These are phyloP conservation scores for Drosophila setifemur DNA, from an alignment of 1,140 invertebrate species.

Conservation along the genomic window DNA sequence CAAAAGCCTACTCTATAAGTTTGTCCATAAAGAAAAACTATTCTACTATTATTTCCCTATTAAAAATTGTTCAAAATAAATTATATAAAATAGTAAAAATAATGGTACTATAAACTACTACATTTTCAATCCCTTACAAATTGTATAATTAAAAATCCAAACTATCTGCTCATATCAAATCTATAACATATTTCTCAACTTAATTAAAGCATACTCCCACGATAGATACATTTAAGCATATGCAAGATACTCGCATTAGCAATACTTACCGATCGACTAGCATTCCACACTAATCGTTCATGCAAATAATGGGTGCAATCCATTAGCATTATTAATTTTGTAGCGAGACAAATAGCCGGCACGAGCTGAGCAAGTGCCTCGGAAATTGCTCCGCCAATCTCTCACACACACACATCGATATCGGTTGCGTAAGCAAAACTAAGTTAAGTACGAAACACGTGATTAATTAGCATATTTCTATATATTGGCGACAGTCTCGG, in stretches of 20 bases:
- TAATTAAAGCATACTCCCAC: background rate
- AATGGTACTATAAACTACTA: too few relatives aligned
- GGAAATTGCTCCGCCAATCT: slow-evolving; percentile 8
- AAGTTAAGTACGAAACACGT: slow-evolving; percentile 13
- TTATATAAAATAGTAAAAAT: too few relatives aligned
- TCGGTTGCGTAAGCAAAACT: slow-evolving; percentile 18
- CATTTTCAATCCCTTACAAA: too few relatives aligned
- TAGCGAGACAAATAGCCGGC: slow-evolving; percentile 33
- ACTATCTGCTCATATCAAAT: too few relatives aligned
- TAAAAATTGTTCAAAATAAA: too few relatives aligned
- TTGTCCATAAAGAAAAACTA: too few relatives aligned
- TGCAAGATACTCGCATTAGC: too few relatives aligned
- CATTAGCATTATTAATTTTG: slow-evolving; percentile 37
- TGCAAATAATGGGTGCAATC: slow-evolving; percentile 35
- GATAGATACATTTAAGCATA: background rate
- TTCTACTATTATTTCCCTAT: too few relatives aligned
- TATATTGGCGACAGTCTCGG: slow-evolving; percentile 17
- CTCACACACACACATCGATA: background rate
- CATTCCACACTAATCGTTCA: slow-evolving; percentile 17
- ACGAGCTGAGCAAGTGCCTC: slow-evolving; percentile 24
- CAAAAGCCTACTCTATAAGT: too few relatives aligned
- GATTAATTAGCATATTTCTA: slow-evolving; percentile 47
- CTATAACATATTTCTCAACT: background rate
- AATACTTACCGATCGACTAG: background rate
- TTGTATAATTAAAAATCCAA: too few relatives aligned